Evolutionary conservation across 2,113 vertebrate species (phyloP).

Genomic region (Indicator indicator): DNA sequence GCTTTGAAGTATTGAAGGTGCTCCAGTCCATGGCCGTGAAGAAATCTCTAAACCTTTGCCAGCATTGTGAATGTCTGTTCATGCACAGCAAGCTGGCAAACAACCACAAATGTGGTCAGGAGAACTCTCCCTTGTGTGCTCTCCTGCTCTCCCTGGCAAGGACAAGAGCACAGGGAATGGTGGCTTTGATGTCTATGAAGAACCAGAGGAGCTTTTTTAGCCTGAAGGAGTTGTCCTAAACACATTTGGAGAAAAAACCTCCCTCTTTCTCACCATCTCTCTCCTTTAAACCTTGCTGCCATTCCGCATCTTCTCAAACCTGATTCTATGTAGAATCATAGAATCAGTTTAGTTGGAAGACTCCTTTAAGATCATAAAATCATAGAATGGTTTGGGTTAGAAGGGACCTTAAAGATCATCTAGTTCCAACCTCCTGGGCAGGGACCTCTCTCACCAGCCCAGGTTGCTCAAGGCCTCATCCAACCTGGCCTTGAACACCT

Average conservation of each 20-base stretch:
- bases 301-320: neutral
- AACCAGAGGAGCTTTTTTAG: neutral
- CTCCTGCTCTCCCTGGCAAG: neutral
- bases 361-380: too few relatives aligned
- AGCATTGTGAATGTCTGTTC: neutral
- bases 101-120: too few relatives aligned
- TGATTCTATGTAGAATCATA: neutral
- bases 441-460: too few relatives aligned
- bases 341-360: too few relatives aligned
- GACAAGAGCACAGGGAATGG: neutral
- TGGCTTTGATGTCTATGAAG: neutral
- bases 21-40: neutral
- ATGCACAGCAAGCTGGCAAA: neutral
- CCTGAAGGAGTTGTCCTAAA: neutral
- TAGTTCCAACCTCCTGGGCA: too few relatives aligned
- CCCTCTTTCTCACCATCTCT: neutral
- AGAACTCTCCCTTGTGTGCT: neutral
- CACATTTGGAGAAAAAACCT: neutral
- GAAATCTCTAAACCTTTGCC: neutral
- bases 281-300: neutral
- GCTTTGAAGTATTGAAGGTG: neutral
- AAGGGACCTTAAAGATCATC: too few relatives aligned
- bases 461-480: too few relatives aligned
- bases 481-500: too few relatives aligned
- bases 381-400: too few relatives aligned